A percentile compares a stretch with the other conserved stretches of the same genome.
These are phyloP conservation scores for Erpobdella octoculata DNA, from an alignment of 2,888 invertebrate species.

Conservation along the genomic window DNA sequence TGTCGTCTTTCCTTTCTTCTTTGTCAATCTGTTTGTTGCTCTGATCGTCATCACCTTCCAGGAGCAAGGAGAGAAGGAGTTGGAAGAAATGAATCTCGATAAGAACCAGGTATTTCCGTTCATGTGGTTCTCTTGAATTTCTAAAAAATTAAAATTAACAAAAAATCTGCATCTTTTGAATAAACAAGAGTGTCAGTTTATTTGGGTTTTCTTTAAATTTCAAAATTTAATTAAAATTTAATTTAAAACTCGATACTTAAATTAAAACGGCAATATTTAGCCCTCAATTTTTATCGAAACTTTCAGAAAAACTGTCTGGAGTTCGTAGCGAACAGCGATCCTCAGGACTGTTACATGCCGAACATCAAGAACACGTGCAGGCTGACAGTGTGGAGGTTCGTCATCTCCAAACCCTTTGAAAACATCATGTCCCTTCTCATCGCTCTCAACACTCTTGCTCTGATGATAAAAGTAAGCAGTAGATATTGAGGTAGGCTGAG, in stretches of 20 bases:
- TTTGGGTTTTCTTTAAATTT: neutral
- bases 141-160: no score
- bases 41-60: constrained; percentile 99
- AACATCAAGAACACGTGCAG: constrained; percentile 8
- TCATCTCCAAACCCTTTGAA: constrained; percentile 28
- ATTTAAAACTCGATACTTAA: neutral
- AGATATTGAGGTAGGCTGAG: neutral
- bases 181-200: neutral
- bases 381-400: constrained; percentile 12
- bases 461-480: constrained; percentile 31
- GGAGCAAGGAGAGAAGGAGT: constrained; percentile 99
- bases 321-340: constrained; percentile 28
- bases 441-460: constrained; percentile 24
- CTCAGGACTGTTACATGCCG: constrained; percentile 28
- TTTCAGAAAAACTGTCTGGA: constrained; percentile 29
- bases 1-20: constrained; percentile 99
- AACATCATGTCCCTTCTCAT: constrained; percentile 23
- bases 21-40: constrained; percentile 99
- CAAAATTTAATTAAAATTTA: neutral
- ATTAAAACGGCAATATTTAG: neutral
- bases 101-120: constrained; percentile 95
- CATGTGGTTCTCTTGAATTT: no score
- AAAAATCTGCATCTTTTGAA: no score
- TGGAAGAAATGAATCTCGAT: constrained; percentile 98
- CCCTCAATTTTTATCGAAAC: neutral